Evolutionary conservation across 1,140 invertebrate genomes (phyloP), one percentile per base, ranked within the genome.

Genomic region (Ceratosolen solmsi): DNA sequence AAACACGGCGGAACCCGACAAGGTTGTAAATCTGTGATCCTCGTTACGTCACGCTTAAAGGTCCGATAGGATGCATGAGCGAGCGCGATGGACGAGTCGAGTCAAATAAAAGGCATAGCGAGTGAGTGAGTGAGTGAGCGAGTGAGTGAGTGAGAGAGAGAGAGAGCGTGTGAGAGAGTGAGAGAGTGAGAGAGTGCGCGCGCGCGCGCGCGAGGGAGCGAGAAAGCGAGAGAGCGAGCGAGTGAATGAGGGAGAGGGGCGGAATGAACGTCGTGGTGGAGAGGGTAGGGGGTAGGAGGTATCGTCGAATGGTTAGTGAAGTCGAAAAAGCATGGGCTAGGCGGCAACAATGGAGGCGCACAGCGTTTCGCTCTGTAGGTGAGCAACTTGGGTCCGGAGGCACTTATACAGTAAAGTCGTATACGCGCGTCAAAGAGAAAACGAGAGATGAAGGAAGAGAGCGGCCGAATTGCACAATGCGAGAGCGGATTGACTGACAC

Each of bases 11-110:
- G 22, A 38, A 68, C 20, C 36, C 36, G 63, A 36, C 63, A 68
- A 68, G 79, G 79, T 80, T 86, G 84, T 89, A 88, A 88, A 87
- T 88, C 84, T 85, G 80, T 85, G 72, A 88, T 88, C 78, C 86
- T 85, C 80, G 85, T 89, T 88, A 87, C 85, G 86, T 89, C 84
- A 88, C 84, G 88, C 79, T 87, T 85, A 73, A 73, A 68, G 33
- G 33, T n/a, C 63, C 36, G 36, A 38, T 68, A 22, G 2, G 63
- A 68, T 20, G 63, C 63, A 38, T 25, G 20, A 68, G 63, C 7
- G 33, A 38, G 2, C 8, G 33, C 22, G 33, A 68, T 22, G 20
- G 22, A 68, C 4, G 33, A 20, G 22, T 2, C 7, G 33, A 65
- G 15, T 9, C 2, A 36, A 56, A 11, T 36, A 33, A 56, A 56